Evolutionary conservation across 2,888 invertebrate species (phyloP).

Genomic region (Tetanocera ferruginea): DNA sequence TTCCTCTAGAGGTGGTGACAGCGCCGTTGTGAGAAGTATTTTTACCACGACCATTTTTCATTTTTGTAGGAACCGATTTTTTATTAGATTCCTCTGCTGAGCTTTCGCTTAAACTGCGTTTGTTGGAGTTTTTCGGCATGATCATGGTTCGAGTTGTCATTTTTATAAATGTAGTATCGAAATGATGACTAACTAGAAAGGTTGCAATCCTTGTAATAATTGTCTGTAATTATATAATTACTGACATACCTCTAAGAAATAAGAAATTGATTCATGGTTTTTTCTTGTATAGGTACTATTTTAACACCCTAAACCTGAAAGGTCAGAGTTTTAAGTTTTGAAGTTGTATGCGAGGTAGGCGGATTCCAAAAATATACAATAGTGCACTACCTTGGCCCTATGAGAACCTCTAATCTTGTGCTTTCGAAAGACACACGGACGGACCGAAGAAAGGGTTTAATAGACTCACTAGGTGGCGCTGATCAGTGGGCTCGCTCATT

Average conservation of each 20-base stretch:
- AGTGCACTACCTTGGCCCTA: too few species aligned
- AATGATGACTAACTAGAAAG: background rate
- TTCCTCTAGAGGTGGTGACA: slow-evolving; percentile 30
- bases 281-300: too few species aligned
- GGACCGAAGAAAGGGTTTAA: too few species aligned
- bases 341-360: too few species aligned
- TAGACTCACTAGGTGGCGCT: too few species aligned
- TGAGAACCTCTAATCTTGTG: too few species aligned
- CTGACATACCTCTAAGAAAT: background rate
- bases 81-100: slow-evolving; percentile 54
- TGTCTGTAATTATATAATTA: background rate
- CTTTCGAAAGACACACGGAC: too few species aligned
- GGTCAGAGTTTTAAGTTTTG: too few species aligned
- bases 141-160: background rate
- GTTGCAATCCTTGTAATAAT: too few species aligned
- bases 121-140: slow-evolving; percentile 28
- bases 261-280: background rate
- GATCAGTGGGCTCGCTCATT: too few species aligned
- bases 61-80: slow-evolving; percentile 41
- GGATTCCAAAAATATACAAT: too few species aligned
- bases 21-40: slow-evolving; percentile 54
- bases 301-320: too few species aligned
- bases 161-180: background rate
- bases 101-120: slow-evolving; percentile 58
- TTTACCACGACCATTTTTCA: slow-evolving; percentile 40